Evolutionary conservation across 2,888 invertebrate genomes (phyloP), one percentile per base, ranked within the genome.

Genomic region (Rosalia funebris): DNA sequence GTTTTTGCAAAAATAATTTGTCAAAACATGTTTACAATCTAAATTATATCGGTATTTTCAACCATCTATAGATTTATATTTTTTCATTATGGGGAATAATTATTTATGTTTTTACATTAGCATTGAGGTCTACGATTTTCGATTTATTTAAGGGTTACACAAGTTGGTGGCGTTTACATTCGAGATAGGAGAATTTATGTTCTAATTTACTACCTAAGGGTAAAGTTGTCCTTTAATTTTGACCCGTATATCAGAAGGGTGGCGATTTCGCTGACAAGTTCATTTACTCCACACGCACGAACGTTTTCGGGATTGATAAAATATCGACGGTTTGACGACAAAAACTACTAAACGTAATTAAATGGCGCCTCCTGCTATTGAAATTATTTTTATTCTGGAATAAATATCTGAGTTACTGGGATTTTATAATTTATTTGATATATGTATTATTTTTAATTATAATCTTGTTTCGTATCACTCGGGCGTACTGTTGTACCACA

Each of bases 191-290:
- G 46, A 46, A 45, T 56, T 45, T 56, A 56, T 56, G 34, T 45
- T 32, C 36, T 36, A 36, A 54, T 44, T 54, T 44, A 39, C 55
- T 46, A 46, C 55, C 54, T 37, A 46, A 56, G 55, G 55, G 55
- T 44, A 36, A 25, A 37, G 46, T 37, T 56, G 55, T 56, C 55
- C 46, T 46, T 57, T 48, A 57, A 57, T 57, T 57, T 57, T 17
- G 39, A 41, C 31, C 46, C 56, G 41, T 57, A 57, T 47, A 47
- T 57, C 56, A 57, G 39, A 57, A 46, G 46, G 46, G 56, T 39
- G 25, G 50, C 39, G 14, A 50, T 50, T 50, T n/a, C 31, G 50
- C 50, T 50, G 50, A 50, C 50, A 50, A 50, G 39, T 48, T 48
- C 48, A 48, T 48, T 48, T 48, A 19, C 39, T 39, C 15, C n/a